phyloP scores from a whole-genome alignment of 2,888 invertebrate species.

The Cephus pulcher region DNA sequence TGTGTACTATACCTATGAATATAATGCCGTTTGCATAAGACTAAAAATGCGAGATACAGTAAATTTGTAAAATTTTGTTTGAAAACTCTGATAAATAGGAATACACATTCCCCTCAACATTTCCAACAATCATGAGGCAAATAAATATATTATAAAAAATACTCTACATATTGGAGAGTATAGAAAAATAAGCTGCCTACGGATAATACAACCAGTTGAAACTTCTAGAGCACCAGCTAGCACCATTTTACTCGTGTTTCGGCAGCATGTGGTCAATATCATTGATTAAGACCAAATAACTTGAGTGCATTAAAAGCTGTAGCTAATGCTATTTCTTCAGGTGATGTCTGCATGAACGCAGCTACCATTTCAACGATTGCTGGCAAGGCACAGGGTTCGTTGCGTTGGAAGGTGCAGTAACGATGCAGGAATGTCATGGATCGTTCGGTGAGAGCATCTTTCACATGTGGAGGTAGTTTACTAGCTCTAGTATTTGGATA shows the following conservation, averaged over 20 bases:
- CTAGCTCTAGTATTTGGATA: constrained; percentile 95
- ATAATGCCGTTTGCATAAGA: too few relatives aligned
- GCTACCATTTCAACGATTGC: constrained; percentile 94
- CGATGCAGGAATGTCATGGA: constrained; percentile 86
- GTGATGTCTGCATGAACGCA: constrained; percentile 87
- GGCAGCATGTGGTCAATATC: constrained; percentile 30
- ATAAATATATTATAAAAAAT: constrained; percentile 14
- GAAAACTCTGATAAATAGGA: too few relatives aligned
- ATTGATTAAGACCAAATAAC: constrained; percentile 86
- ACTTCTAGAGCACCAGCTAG: constrained; percentile 17
- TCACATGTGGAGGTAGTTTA: constrained; percentile 88
- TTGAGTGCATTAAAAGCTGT: constrained; percentile 94
- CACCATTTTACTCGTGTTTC: constrained; percentile 11
- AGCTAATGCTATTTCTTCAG: constrained; percentile 90
- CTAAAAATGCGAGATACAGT: too few relatives aligned
- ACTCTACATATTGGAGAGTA: neutral
- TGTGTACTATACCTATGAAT: too few relatives aligned
- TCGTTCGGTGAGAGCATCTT: constrained; percentile 87
- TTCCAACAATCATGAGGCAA: neutral
- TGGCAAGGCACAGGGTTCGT: constrained; percentile 94
- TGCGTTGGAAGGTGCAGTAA: constrained; percentile 95
- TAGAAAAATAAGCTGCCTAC: constrained; percentile 15
- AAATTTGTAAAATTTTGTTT: too few relatives aligned
- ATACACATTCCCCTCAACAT: too few relatives aligned
- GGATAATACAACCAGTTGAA: constrained; percentile 8